These are phyloP conservation scores for Tipula vernalis DNA, from an alignment of 2,888 invertebrate species.

Conservation along the genomic window DNA sequence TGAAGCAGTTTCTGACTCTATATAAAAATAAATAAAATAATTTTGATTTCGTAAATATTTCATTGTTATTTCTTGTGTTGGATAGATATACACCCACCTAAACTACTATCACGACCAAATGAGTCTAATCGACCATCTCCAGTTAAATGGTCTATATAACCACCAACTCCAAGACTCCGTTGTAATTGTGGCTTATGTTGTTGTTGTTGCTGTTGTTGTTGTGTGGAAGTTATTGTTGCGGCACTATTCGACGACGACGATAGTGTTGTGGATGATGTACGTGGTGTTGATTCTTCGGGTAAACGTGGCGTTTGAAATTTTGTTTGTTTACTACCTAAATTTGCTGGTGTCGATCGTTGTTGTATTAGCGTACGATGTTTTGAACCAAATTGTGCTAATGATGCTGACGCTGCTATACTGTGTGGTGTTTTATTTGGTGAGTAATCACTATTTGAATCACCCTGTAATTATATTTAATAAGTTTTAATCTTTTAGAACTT, in stretches of 20 bases:
- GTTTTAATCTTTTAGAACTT: neutral
- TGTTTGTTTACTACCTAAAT: conserved; percentile 31
- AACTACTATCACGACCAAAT: conserved; percentile 33
- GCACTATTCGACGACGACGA: neutral
- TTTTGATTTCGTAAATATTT: neutral
- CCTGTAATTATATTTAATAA: conserved; percentile 29
- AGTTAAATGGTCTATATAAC: conserved; percentile 23
- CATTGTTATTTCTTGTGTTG: neutral
- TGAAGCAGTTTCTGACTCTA: conserved; percentile 36
- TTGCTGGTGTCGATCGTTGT: conserved; percentile 35
- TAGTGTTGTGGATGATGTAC: conserved; percentile 13
- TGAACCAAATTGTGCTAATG: conserved; percentile 18
- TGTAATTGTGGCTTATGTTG: conserved; percentile 17
- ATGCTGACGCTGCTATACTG: conserved; percentile 35
- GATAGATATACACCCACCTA: conserved; percentile 29
- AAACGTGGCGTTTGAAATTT: conserved; percentile 36
- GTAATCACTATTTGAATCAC: conserved; percentile 53
- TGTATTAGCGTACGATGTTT: conserved; percentile 35
- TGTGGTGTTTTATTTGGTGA: conserved; percentile 44
- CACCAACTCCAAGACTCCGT: conserved; percentile 15
- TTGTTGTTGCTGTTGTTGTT: conserved; percentile 10
- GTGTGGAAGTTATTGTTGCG: conserved; percentile 27
- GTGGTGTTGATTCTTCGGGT: conserved; percentile 29
- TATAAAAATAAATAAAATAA: neutral
- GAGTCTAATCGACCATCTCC: conserved; percentile 18